phyloP scores from a whole-genome alignment of 2,888 invertebrate genomes.

The Villa cingulata region DNA sequence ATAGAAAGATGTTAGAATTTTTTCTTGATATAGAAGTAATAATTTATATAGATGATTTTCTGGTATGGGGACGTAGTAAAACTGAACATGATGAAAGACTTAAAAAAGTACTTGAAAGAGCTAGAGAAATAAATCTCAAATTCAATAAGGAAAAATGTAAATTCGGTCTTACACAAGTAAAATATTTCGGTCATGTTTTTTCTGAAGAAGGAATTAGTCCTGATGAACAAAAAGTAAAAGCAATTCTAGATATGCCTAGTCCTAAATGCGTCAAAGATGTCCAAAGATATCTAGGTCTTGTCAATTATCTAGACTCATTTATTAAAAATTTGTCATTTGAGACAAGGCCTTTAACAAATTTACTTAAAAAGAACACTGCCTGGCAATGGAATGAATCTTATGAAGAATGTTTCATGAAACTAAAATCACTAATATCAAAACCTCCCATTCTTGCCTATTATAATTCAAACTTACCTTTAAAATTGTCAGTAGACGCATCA shows the following conservation, averaged over 20 bases:
- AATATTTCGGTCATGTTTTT: slow-evolving; percentile 19
- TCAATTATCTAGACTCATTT: background rate
- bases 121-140: slow-evolving; percentile 18
- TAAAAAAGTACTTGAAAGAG: slow-evolving; percentile 16
- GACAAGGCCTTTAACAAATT: background rate
- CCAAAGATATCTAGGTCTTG: background rate
- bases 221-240: no score
- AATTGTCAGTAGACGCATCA: slow-evolving; percentile 7
- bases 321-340: background rate
- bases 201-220: slow-evolving; percentile 8
- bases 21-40: slow-evolving; percentile 17
- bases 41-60: slow-evolving; percentile 25
- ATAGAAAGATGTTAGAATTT: slow-evolving; percentile 11
- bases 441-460: background rate
- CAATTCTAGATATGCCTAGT: background rate
- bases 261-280: slow-evolving; percentile 1
- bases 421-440: background rate
- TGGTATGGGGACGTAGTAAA: slow-evolving; percentile 6
- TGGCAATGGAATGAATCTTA: background rate
- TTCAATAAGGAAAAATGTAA: slow-evolving; percentile 22
- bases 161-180: slow-evolving; percentile 17
- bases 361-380: background rate
- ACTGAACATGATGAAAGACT: slow-evolving; percentile 18
- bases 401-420: background rate
- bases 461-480: background rate